These are phyloP conservation scores for Hydraecia micacea DNA, from an alignment of 2,888 invertebrate species.

Conservation along the genomic window DNA sequence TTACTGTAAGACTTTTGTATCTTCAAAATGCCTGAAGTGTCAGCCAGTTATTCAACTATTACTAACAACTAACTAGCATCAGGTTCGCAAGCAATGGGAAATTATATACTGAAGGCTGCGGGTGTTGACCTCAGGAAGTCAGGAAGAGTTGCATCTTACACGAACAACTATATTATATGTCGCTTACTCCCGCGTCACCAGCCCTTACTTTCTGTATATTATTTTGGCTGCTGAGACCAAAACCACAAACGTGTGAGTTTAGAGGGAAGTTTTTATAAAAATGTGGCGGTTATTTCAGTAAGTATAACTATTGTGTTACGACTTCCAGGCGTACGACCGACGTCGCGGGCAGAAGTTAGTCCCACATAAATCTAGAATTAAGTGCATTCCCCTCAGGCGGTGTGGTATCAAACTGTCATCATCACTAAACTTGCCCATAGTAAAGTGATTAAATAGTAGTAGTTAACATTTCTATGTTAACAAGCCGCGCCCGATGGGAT, in stretches of 20 bases:
- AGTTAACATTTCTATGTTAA: not conserved
- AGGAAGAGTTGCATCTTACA: not conserved
- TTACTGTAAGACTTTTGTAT: too few relatives aligned
- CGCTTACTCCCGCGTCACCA: too few relatives aligned
- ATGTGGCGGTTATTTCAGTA: not conserved
- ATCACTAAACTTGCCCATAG: slow-evolving; percentile 5
- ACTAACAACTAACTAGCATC: too few relatives aligned
- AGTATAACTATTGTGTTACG: not conserved
- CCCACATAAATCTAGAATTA: slow-evolving; percentile 13
- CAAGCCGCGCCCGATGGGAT: not conserved
- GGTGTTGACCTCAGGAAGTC: too few relatives aligned
- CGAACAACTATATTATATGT: not conserved
- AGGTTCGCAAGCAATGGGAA: not conserved
- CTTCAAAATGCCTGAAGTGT: not conserved
- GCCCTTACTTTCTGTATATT: not conserved
- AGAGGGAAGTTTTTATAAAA: not conserved
- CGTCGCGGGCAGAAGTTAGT: not conserved
- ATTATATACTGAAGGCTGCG: too few relatives aligned
- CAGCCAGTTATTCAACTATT: not conserved
- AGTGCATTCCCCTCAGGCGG: slow-evolving; percentile 7
- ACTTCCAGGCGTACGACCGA: not conserved
- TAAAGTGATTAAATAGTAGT: slow-evolving; percentile 19
- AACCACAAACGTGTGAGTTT: not conserved
- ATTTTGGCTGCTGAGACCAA: not conserved
- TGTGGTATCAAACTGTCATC: slow-evolving; percentile 27